Evolutionary conservation across 2,113 vertebrate genomes (phyloP).

Genomic region (Esox niger): DNA sequence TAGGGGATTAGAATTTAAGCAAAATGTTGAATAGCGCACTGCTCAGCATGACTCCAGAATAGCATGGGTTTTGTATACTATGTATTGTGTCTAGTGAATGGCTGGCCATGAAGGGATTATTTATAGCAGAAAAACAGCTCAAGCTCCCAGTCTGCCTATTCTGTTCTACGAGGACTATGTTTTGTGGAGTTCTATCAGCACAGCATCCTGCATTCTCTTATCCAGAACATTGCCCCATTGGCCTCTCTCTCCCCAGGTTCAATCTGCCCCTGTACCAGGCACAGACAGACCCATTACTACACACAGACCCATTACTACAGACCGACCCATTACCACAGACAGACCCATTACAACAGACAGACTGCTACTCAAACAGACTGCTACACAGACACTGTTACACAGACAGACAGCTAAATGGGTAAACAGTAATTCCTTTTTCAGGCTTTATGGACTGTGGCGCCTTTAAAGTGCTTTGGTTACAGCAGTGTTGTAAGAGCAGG

Average conservation of each 20-base stretch:
- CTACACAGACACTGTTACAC: too few species aligned
- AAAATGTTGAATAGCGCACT: slow-evolving; percentile 14
- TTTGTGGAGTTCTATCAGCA: slow-evolving; percentile 26
- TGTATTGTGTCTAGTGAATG: slow-evolving; percentile 23
- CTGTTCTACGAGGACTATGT: slow-evolving; percentile 10
- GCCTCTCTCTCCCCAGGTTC: neutral
- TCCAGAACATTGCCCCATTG: neutral
- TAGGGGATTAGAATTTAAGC: neutral
- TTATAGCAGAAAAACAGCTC: slow-evolving; percentile 18
- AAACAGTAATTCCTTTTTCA: too few species aligned
- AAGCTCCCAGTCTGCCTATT: slow-evolving; percentile 1
- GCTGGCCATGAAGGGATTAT: slow-evolving; percentile 24
- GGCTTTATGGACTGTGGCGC: too few species aligned
- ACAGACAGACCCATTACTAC: neutral
- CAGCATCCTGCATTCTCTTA: slow-evolving; percentile 10
- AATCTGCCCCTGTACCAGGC: neutral
- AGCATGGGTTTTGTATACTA: slow-evolving; percentile 14
- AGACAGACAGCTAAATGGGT: too few species aligned
- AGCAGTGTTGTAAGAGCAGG: too few species aligned
- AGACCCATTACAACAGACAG: neutral
- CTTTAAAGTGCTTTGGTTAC: too few species aligned
- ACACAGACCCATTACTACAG: neutral
- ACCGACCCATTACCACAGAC: neutral
- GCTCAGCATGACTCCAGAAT: too few species aligned
- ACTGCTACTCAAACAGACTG: too few species aligned